Evolutionary conservation across 2,797 vertebrate genomes (phyloP), one percentile per base, ranked within the genome.

Genomic region (Gymnothorax javanicus): DNA sequence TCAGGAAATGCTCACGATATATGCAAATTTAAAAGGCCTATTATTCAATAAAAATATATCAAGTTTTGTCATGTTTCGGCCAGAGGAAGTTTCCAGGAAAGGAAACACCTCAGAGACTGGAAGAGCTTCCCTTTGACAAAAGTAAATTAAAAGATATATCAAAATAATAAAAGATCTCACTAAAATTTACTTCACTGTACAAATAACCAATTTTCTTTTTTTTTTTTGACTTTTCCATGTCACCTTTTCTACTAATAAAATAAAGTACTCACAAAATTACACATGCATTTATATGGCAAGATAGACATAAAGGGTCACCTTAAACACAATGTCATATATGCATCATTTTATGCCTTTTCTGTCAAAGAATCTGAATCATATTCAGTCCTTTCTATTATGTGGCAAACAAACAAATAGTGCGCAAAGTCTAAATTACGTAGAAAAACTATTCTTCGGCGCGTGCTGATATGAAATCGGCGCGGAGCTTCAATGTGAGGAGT

Each of bases 401-500:
- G 91, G 91, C 91, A 94, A 91, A 89, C 27, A 90, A 92, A 93
- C 89, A 92, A 85, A 84, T 87, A 93, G 94, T 92, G 91, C 88
- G 84, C 71, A 62, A 94, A 91, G 92, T 95, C 92, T 93, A 94
- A 94, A 94, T 93, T 91, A 95, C 94, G 92, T 93, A 89, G 91
- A 94, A 95, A 94, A 94, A 95, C 92, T 93, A 92, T 95, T 94
- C 92, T 90, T 92, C 91, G 93, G 92, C 94, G 94, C 90, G 93
- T 89, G 89, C 94, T 94, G 95, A 96, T 95, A 95, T 93, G 93
- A 94, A 95, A 95, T 94, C 95, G 88, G 90, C 92, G 91, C 94
- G 90, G 94, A 90, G 94, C 94, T 91, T 94, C 94, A 88, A 93
- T 94, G 95, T 93, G 95, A 95, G 95, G 95, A 97, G 95, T 96